Percentiles rank a stretch among this genome's conserved stretches.
phyloP scores from a whole-genome alignment of 53 echinoderm and acorn worm genomes.

The Holothuria leucospilota region DNA sequence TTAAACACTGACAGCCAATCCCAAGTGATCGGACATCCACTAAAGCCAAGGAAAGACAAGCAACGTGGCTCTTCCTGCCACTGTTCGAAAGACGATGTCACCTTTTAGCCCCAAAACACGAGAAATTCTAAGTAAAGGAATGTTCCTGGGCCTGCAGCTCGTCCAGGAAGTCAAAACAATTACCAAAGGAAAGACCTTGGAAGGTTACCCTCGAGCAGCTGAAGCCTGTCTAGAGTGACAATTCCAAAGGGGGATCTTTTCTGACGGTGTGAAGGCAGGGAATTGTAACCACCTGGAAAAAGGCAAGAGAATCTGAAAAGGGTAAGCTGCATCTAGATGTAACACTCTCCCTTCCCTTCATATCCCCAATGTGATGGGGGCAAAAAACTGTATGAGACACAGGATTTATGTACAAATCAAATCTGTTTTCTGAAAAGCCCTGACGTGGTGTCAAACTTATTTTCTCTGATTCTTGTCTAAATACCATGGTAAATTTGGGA shows the following conservation, averaged over 20 bases:
- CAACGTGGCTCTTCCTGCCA: neutral
- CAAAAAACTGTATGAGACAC: no score
- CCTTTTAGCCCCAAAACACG: neutral
- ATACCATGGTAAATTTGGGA: no score
- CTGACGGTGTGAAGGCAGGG: neutral
- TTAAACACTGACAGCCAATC: neutral
- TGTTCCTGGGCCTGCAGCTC: neutral
- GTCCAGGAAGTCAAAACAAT: neutral
- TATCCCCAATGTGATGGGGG: no score
- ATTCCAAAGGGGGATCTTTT: neutral
- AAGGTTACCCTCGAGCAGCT: neutral
- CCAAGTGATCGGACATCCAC: neutral
- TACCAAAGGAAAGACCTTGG: neutral
- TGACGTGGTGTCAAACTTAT: no score
- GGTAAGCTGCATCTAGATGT: no score
- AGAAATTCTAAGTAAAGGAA: neutral
- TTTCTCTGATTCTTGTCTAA: no score
- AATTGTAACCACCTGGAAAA: neutral
- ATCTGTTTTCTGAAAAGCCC: no score
- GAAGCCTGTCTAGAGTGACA: neutral
- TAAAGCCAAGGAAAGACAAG: neutral
- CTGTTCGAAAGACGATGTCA: neutral
- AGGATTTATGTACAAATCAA: no score
- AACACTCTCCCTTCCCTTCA: no score
- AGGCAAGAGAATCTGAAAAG: neutral